A percentile compares a stretch with the other conserved stretches of the same genome.
phyloP scores from a whole-genome alignment of 2,113 vertebrate species.

The Takifugu flavidus region DNA sequence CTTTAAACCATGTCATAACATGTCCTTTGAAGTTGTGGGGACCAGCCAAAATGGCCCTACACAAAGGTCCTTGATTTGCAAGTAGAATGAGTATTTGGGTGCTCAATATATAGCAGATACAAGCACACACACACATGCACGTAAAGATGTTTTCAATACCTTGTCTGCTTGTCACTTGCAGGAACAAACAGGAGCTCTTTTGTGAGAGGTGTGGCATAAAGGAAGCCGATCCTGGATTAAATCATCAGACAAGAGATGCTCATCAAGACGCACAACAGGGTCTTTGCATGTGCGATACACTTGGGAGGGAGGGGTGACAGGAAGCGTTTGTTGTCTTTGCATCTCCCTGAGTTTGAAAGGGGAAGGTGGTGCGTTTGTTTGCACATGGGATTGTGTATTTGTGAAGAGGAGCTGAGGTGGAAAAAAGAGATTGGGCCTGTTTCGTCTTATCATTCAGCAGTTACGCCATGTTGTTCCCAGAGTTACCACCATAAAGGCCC shows the following conservation, averaged over 20 bases:
- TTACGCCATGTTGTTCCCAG: slow-evolving; percentile 14
- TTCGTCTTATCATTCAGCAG: slow-evolving; percentile 9
- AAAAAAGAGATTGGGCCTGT: slow-evolving; percentile 19
- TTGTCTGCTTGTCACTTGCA: slow-evolving; percentile 17
- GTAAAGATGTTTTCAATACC: slow-evolving; percentile 27
- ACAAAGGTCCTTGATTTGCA: too few species aligned
- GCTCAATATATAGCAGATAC: too few species aligned
- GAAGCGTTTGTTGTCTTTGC: not conserved
- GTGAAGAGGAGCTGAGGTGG: slow-evolving; percentile 16
- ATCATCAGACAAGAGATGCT: slow-evolving; percentile 43
- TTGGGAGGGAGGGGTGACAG: not conserved
- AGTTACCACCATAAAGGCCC: slow-evolving; percentile 21
- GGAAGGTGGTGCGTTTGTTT: slow-evolving; percentile 12
- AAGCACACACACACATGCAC: too few species aligned
- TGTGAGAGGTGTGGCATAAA: slow-evolving; percentile 46
- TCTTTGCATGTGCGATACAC: not conserved
- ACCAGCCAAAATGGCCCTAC: too few species aligned
- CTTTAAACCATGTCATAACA: too few species aligned
- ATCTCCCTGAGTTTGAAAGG: not conserved
- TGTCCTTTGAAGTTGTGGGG: too few species aligned
- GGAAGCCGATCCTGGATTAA: slow-evolving; percentile 40
- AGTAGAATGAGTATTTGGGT: too few species aligned
- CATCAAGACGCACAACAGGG: slow-evolving; percentile 22
- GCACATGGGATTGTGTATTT: slow-evolving; percentile 23
- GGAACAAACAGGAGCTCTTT: slow-evolving; percentile 28